These are phyloP conservation scores for Oxystoma pomonae DNA, from an alignment of 2,888 invertebrate genomes.

Conservation along the genomic window DNA sequence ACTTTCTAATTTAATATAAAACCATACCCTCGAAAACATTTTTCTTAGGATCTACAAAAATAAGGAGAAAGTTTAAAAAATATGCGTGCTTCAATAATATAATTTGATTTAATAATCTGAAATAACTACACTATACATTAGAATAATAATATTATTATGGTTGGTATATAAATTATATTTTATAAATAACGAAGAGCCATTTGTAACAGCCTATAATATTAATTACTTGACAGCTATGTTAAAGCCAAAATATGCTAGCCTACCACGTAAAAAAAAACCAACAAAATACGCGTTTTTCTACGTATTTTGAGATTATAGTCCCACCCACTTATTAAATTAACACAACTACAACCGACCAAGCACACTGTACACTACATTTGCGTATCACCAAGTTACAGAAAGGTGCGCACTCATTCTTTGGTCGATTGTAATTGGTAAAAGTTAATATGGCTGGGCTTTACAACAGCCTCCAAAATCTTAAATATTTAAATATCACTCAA, in stretches of 20 bases:
- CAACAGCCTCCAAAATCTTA: constrained; percentile 34
- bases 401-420: too few species aligned
- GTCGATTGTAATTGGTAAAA: too few species aligned
- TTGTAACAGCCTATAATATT: background rate
- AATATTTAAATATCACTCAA: constrained; percentile 37
- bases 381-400: too few species aligned
- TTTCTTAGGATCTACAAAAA: background rate
- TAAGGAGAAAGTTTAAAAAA: background rate
- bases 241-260: background rate
- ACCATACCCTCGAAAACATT: too few species aligned
- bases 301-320: background rate
- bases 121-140: constrained; percentile 37
- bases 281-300: background rate
- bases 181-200: background rate
- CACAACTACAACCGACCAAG: too few species aligned
- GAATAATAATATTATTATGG: background rate
- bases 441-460: constrained; percentile 4
- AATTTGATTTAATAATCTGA: constrained; percentile 32
- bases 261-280: background rate
- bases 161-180: constrained; percentile 31
- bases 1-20: too few species aligned
- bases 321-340: background rate
- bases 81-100: constrained; percentile 19
- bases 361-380: too few species aligned
- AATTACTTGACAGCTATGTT: background rate